A percentile compares a stretch with the other conserved stretches of the same genome.
These are phyloP conservation scores for Antheraea pernyi DNA, from an alignment of 1,140 invertebrate genomes.

Conservation along the genomic window DNA sequence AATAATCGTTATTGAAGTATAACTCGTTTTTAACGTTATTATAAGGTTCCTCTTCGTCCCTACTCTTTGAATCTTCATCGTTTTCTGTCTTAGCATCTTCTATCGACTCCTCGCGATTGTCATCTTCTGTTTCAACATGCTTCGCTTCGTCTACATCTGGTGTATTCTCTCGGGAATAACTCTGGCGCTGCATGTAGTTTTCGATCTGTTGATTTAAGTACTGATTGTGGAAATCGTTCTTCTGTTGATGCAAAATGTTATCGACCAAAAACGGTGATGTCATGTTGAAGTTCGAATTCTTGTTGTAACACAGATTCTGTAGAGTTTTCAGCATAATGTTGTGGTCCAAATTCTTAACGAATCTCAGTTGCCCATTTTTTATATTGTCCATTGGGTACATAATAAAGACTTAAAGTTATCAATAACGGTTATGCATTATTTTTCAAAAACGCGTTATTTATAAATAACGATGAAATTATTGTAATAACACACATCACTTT, in stretches of 20 bases:
- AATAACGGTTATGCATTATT: neutral
- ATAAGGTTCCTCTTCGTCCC: constrained; percentile 47
- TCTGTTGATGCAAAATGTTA: constrained; percentile 74
- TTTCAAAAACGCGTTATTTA: neutral
- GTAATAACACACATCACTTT: neutral
- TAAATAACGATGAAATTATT: neutral
- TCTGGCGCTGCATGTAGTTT: constrained; percentile 64
- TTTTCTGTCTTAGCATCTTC: constrained; percentile 57
- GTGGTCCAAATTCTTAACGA: constrained; percentile 52
- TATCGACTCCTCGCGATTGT: constrained; percentile 47
- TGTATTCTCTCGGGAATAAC: constrained; percentile 61
- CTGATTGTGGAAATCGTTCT: constrained; percentile 72
- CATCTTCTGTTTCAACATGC: constrained; percentile 47
- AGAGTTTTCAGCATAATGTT: constrained; percentile 75
- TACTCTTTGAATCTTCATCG: constrained; percentile 68
- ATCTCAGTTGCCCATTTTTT: constrained; percentile 63
- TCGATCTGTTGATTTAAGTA: constrained; percentile 73
- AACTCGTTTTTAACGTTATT: constrained; percentile 51
- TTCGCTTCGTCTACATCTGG: constrained; percentile 55
- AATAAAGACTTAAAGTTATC: constrained; percentile 24
- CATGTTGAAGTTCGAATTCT: constrained; percentile 62
- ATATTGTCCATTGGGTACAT: constrained; percentile 68
- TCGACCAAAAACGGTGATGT: constrained; percentile 74
- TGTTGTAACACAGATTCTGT: constrained; percentile 64
- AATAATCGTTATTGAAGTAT: constrained; percentile 29